Evolutionary conservation across 1,140 invertebrate genomes (phyloP), one percentile per base, ranked within the genome.

Genomic region (Euglossa dilemma): DNA sequence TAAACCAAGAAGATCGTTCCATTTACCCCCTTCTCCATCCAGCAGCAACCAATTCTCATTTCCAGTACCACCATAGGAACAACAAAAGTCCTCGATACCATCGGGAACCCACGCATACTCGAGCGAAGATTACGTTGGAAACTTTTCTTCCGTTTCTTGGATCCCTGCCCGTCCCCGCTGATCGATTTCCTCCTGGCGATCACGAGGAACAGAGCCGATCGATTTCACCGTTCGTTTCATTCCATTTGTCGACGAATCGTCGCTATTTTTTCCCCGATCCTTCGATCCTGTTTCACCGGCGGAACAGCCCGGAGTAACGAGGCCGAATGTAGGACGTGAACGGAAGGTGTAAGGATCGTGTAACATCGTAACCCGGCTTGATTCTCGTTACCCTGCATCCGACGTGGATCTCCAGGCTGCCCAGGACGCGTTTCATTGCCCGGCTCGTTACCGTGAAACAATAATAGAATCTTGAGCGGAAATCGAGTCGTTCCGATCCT

Each of bases 391-490:
- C 50, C 47, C 25, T 16, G 64, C 28, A 20, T 61, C 70, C 54
- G 50, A 56, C 20, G 25, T 47, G 56, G 54, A n/a, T 45, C 8
- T 28, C 7, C 45, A 69, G 20, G 18, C 14, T 16, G 28, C 6
- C 50, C 11, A 23, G 36, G 66, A 57, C 66, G 25, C 50, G 70
- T 75, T 73, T 79, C 59, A 63, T 86, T 75, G 63, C 77, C 61
- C 77, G 69, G 9, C 56, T 84, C 47, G 50, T 87, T 80, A 80
- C 25, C 18, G 56, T 71, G 28, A 66, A 72, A 87, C 61, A 52
- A 78, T 77, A 82, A 80, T n/a, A 75, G 59, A 70, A 76, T 66
- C 75, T 67, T 52, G 50, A 14, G 16, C 25, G 56, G n/a, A 57
- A 18, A 43, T 71, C 56, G 28, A 72, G 18, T 20, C 23, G 14